Conservation (phyloP, 1,140 invertebrate genomes). For the Solen grandis region DNA sequence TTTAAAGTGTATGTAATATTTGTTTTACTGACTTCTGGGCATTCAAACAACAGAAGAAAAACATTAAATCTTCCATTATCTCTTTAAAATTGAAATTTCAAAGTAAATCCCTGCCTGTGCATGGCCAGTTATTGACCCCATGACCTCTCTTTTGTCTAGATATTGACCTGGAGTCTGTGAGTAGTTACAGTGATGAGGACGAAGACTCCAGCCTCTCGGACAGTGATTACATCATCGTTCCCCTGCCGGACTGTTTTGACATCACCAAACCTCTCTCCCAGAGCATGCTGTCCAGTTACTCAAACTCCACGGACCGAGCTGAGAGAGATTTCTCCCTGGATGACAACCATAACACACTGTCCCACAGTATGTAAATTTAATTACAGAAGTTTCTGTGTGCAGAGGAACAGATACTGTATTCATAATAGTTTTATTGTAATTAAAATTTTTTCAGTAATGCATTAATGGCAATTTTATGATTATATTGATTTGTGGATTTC, state of each 20-base stretch:
- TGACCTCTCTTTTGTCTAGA: slow-evolving; percentile 50
- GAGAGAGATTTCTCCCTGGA: slow-evolving; percentile 42
- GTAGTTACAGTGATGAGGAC: slow-evolving; percentile 54
- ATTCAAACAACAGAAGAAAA: no score
- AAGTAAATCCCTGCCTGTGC: no score
- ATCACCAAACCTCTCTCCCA: slow-evolving; percentile 53
- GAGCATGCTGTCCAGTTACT: slow-evolving; percentile 39
- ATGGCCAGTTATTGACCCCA: no score
- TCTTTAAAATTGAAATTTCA: no score
- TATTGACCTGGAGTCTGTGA: slow-evolving; percentile 67
- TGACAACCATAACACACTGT: slow-evolving; percentile 39
- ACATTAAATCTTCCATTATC: no score
- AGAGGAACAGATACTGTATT: background rate
- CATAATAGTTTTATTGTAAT: no score
- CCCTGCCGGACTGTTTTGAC: slow-evolving; percentile 77
- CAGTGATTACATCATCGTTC: slow-evolving; percentile 76
- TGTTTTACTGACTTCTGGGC: no score
- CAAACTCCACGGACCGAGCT: slow-evolving; percentile 8
- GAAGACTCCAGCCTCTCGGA: slow-evolving; percentile 47
- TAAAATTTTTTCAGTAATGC: no score
- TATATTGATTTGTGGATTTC: no score
- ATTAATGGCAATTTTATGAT: no score
- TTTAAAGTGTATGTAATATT: no score
- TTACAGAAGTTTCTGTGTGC: no score
- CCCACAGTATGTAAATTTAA: slow-evolving; percentile 12